Conservation (phyloP, 2,797 vertebrate species). For the Rhinoraja longicauda region DNA sequence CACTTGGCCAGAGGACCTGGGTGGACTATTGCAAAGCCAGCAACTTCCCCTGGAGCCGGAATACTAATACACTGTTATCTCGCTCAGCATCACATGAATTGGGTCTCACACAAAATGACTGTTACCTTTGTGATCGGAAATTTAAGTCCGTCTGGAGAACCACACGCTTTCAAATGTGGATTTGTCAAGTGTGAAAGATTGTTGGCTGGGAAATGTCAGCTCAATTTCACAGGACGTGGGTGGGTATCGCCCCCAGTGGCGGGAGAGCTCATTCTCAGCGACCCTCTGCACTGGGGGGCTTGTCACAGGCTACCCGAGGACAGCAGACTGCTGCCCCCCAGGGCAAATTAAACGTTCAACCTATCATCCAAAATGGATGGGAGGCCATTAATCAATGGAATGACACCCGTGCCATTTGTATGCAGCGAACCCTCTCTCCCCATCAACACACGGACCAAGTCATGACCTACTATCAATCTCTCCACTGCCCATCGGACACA, state of each 20-base stretch:
- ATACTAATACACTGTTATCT: not conserved
- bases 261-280: not conserved
- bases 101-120: not conserved
- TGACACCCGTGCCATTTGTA: not conserved
- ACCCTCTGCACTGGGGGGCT: not conserved
- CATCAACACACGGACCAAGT: not conserved
- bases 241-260: constrained; percentile 20
- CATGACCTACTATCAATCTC: not conserved
- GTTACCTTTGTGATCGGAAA: constrained; percentile 5
- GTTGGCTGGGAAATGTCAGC: constrained; percentile 3
- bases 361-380: not conserved
- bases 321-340: not conserved
- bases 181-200: constrained; percentile 16
- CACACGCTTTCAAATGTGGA: not conserved
- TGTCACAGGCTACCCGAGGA: not conserved
- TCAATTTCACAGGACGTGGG: constrained; percentile 11
- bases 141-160: not conserved
- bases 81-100: not conserved
- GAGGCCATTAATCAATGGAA: constrained; percentile 24
- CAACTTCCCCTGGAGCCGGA: not conserved
- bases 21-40: not conserved
- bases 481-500: not conserved
- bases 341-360: constrained; percentile 11
- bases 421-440: not conserved
- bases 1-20: no score